These are phyloP conservation scores for Sebastes fasciatus DNA, from an alignment of 2,113 vertebrate genomes.

Conservation along the genomic window DNA sequence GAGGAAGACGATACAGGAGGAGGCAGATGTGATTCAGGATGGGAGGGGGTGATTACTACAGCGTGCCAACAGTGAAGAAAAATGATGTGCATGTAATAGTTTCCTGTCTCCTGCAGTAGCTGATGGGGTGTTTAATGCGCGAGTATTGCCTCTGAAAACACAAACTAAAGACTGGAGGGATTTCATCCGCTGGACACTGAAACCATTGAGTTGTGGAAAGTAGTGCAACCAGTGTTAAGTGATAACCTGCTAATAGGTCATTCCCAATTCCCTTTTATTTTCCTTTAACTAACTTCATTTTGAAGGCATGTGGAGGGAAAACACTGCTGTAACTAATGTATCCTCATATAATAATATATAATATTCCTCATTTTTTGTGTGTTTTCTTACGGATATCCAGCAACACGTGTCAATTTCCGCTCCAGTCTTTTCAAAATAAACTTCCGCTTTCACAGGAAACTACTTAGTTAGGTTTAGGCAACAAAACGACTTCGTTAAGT, in stretches of 20 bases:
- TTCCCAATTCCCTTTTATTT: neutral
- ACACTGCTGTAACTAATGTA: neutral
- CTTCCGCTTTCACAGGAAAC: too few relatives aligned
- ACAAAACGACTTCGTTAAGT: too few relatives aligned
- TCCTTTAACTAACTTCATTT: neutral
- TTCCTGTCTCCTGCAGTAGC: conserved; percentile 67
- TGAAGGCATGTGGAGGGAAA: neutral
- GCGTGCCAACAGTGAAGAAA: conserved; percentile 66
- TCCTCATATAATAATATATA: too few relatives aligned
- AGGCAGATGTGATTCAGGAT: conserved; percentile 29
- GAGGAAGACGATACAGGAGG: conserved; percentile 53
- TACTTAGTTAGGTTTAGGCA: too few relatives aligned
- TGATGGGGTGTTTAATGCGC: conserved; percentile 72
- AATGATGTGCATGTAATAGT: conserved; percentile 70
- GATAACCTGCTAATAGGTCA: conserved; percentile 42
- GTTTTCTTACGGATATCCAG: too few relatives aligned
- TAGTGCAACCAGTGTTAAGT: conserved; percentile 25
- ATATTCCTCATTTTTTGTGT: too few relatives aligned
- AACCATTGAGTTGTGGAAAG: conserved; percentile 72
- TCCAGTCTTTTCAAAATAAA: too few relatives aligned
- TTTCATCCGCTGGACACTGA: conserved; percentile 34
- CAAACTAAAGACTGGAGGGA: conserved; percentile 11
- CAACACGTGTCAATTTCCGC: too few relatives aligned
- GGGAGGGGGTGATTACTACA: conserved; percentile 19
- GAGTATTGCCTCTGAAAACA: conserved; percentile 49